These are phyloP conservation scores for Iselma pallidipennis DNA, from an alignment of 2,888 invertebrate species.

Conservation along the genomic window DNA sequence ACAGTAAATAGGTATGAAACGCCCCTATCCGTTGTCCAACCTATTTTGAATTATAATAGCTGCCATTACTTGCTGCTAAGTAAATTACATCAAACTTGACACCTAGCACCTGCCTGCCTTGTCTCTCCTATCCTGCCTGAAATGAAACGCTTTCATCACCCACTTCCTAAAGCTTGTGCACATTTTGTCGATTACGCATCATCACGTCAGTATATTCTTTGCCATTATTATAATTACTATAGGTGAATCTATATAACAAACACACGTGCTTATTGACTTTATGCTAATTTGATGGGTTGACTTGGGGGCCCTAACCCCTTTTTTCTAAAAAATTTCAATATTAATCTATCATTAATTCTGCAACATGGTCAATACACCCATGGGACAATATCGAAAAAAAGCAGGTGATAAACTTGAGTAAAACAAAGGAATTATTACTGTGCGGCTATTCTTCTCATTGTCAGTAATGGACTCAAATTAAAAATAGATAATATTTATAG, in stretches of 20 bases:
- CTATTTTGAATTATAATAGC: conserved; percentile 27
- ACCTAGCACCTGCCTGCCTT: conserved; percentile 25
- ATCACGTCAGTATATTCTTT: neutral
- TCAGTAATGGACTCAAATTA: too few species aligned
- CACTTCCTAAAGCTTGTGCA: neutral
- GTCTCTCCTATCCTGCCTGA: neutral
- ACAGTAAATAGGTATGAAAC: conserved; percentile 1
- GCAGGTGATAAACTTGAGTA: too few species aligned
- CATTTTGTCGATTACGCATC: neutral
- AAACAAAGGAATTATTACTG: neutral
- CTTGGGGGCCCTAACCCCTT: neutral
- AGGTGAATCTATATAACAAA: neutral
- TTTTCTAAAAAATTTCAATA: neutral
- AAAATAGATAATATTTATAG: neutral
- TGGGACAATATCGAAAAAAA: neutral
- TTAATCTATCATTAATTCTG: neutral
- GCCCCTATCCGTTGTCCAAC: conserved; percentile 19
- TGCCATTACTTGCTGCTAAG: conserved; percentile 29
- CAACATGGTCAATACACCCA: neutral
- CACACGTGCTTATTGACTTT: neutral
- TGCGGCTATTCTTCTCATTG: neutral
- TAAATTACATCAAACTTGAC: conserved; percentile 30
- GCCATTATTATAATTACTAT: neutral
- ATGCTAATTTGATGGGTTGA: neutral
- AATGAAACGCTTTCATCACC: neutral